Evolutionary conservation across 2,113 vertebrate species (phyloP).

Genomic region (Gymnorhina tibicen): DNA sequence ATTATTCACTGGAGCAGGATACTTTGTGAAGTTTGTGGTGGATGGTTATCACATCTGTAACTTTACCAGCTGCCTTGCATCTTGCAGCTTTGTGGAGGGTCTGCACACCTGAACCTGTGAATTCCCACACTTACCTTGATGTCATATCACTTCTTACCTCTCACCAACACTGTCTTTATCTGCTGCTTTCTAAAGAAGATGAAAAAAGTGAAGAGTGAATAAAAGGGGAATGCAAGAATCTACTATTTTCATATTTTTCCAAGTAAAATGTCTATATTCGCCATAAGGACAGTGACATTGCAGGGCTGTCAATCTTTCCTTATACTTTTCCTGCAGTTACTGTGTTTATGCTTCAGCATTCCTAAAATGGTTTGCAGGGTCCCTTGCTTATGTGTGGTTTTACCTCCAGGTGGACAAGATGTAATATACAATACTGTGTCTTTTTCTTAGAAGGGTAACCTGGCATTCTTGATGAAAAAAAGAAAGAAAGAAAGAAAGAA

Average conservation of each 20-base stretch:
- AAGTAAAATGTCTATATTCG: neutral
- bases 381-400: neutral
- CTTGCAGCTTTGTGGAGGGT: neutral
- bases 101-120: neutral
- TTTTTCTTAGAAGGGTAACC: neutral
- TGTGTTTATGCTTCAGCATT: neutral
- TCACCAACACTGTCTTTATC: neutral
- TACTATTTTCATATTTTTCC: neutral
- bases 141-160: neutral
- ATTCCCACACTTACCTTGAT: fast-evolving
- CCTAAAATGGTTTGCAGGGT: neutral
- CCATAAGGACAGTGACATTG: neutral
- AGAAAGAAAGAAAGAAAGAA: too few relatives aligned
- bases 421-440: neutral
- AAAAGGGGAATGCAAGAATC: neutral
- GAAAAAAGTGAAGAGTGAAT: neutral
- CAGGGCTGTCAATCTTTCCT: neutral
- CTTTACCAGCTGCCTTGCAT: neutral
- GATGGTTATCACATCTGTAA: neutral
- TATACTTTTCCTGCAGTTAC: neutral
- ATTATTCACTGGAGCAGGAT: neutral
- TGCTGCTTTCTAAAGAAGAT: neutral
- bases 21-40: neutral
- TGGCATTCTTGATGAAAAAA: fast-evolving
- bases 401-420: neutral